Evolutionary conservation across 37 sponge, comb jelly and placozoan genomes (phyloP), one percentile per base, ranked within the genome.

Genomic region (Dysidea cf. avara): DNA sequence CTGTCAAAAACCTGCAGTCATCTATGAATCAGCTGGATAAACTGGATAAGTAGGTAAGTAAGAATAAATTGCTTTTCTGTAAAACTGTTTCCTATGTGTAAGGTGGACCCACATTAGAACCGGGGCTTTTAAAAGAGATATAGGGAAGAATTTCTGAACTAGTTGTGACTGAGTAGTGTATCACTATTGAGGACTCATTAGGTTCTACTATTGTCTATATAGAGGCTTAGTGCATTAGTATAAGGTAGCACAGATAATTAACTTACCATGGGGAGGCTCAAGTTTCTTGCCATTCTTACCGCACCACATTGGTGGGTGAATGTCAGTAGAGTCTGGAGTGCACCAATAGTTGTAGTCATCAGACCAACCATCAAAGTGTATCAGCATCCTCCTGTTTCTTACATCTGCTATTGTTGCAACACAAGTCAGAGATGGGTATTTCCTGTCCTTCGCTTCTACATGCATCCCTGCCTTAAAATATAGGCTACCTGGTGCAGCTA

Each of bases 351-450:
- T 83, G 34, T 81, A 84, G 26, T 54, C 39, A 18, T 58, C 18
- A 0, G 69, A n/a, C 89, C 94, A 85, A n/a, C 94, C 94, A 81
- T 93, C 94, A 78, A 88, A 93, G 43, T 84, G 90, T 5, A 93
- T 85, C 48, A 76, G 54, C 50, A 93, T 40, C 28, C 77, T 30
- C 22, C 79, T 77, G 2, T 65, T 33, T n/a, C 55, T 55, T 13
- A 88, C 49, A 18, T 75, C 55, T 3, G 56, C 39, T 14, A 93
- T 76, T 39, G 90, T 85, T 0, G 94, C 94, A 16, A 77, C 94
- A 81, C 90, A 76, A 16, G 81, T 62, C 14, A 88, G 34, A 22
- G 25, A 2, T 1, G 94, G 94, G 38, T 93, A 46, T 71, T 66
- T 63, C 35, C 81, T 60, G 39, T 93, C 90, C 52, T 84, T 88